Evolutionary conservation across 2,888 invertebrate genomes (phyloP), one percentile per base, ranked within the genome.

Genomic region (Neoscelio sp.): DNA sequence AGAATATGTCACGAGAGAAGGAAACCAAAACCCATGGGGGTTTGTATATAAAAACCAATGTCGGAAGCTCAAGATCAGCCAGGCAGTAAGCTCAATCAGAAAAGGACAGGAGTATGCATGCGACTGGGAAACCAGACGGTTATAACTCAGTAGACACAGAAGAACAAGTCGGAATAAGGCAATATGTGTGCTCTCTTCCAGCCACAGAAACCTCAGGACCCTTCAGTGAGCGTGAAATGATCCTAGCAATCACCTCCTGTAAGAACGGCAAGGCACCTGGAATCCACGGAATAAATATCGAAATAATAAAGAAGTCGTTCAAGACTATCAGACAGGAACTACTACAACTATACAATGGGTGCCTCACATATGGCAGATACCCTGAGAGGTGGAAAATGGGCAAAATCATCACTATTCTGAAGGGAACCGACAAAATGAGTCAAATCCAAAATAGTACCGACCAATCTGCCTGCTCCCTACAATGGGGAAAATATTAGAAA

Each of bases 391-490:
- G 60, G 71, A 71, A 71, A 5, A 26, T 12, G 7, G 40, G 33
- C 0, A 8, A 23, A 2, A 12, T 64, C 0, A 38, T 48, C 2
- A 50, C 44, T 1, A 7, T 71, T 1, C 10, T 64, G 2, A 60
- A 50, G 10, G 18, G 15, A 0, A 8, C 0, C 0, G 76, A 76
- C 1, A 76, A 54, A 12, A 52, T 8, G 10, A 5, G 0, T 20
- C 52, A 2, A n/a, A 54, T 2, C 54, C 56, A 6, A 13, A 18
- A 1, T 71, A 70, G 0, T 71, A 77, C 30, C 15, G 71, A 1
- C 76, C 71, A 1, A 30, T 77, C 0, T 67, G 80, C 17, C 44
- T 80, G 0, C 64, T 80, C 0, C 40, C 76, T 0, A 33, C 52
- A 0, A 1, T 48, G 0, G 56, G 73, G 0, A 64, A 80, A 15